A percentile compares a stretch with the other conserved stretches of the same genome.
These are phyloP conservation scores for Zoroaster sp. DNA, from an alignment of 53 echinoderm and acorn worm genomes.

Conservation along the genomic window DNA sequence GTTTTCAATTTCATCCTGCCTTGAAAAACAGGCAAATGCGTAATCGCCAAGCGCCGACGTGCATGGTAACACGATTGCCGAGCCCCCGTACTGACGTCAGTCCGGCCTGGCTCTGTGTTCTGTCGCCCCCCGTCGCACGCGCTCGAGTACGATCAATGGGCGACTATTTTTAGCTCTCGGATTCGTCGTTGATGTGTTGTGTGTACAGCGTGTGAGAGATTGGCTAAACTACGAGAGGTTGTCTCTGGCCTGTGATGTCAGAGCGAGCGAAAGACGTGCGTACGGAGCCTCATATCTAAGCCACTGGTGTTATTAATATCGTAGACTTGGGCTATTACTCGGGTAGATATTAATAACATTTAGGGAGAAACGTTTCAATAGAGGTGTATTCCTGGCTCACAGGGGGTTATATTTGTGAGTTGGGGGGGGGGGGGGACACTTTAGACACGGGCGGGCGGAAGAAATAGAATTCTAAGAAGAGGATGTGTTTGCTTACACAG, in stretches of 20 bases:
- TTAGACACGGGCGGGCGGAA: neutral
- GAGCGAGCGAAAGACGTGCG: constrained; percentile 7
- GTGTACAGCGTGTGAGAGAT: neutral
- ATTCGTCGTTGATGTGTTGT: neutral
- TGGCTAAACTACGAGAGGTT: neutral
- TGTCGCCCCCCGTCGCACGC: neutral
- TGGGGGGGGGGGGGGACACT: neutral
- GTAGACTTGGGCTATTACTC: neutral
- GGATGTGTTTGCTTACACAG: neutral
- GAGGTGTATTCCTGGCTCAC: constrained; percentile 21
- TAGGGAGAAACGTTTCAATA: neutral
- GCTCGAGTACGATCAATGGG: constrained; percentile 18
- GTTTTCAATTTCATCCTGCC: constrained; percentile 32
- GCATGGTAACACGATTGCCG: constrained; percentile 46
- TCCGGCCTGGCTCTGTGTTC: neutral
- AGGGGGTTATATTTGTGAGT: neutral
- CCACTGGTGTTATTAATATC: constrained; percentile 26
- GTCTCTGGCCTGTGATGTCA: constrained; percentile 38
- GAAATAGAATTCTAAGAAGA: constrained; percentile 20
- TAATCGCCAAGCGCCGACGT: constrained; percentile 41
- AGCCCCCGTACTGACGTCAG: constrained; percentile 34
- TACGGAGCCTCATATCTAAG: neutral
- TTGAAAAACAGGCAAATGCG: constrained; percentile 41
- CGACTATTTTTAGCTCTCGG: constrained; percentile 27
- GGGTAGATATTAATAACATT: constrained; percentile 13